Conservation (phyloP, 2,113 vertebrate genomes). For the crab-eating macaque (Macaca fascicularis) region DNA sequence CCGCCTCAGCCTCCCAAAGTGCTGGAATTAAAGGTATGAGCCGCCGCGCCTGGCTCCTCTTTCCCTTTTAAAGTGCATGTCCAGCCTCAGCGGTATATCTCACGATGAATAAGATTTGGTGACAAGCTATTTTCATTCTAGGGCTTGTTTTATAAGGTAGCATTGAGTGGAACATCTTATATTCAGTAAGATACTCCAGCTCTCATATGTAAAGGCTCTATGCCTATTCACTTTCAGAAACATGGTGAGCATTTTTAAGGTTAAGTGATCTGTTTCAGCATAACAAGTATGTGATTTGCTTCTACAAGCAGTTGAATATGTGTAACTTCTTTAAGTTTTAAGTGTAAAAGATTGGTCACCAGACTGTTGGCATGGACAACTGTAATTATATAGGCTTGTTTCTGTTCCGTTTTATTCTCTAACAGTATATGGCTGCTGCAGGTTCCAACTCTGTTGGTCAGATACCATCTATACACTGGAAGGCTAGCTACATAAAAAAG, state of each 20-base stretch:
- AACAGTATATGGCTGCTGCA: neutral
- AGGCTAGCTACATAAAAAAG: conserved; percentile 62
- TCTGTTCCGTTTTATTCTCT: neutral
- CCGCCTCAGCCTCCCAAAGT: no score
- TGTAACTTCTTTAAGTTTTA: neutral
- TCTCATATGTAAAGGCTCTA: neutral
- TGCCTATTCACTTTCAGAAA: neutral
- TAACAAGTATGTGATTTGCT: neutral
- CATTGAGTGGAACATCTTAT: neutral
- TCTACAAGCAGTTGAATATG: neutral
- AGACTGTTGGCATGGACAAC: neutral
- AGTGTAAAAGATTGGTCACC: neutral
- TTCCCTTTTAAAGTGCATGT: neutral
- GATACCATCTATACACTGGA: conserved; percentile 18
- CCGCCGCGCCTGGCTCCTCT: neutral
- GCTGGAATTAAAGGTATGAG: no score
- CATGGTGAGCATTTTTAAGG: neutral
- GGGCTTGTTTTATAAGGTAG: neutral
- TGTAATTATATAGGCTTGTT: conserved; percentile 13
- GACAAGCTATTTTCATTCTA: neutral
- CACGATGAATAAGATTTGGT: neutral
- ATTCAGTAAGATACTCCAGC: neutral
- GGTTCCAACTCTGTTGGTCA: conserved; percentile 41
- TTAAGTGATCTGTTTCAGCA: neutral
- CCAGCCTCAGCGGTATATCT: fast-evolving